Percentiles rank a stretch among this genome's conserved stretches.
Evolutionary conservation across 2,113 vertebrate genomes (phyloP).

Genomic region (Pterocles burchelli): DNA sequence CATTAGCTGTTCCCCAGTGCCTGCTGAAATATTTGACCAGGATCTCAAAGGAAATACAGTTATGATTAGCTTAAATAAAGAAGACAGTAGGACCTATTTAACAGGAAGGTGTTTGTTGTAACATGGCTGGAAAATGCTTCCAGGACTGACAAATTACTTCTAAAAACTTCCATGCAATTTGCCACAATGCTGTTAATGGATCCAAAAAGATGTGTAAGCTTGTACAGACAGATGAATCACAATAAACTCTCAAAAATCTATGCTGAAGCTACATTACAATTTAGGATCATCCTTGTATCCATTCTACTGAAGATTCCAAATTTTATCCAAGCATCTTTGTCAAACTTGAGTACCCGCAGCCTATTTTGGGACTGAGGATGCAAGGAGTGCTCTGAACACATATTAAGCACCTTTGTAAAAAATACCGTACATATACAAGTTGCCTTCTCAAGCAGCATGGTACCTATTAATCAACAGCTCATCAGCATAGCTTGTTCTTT

Average conservation of each 20-base stretch:
- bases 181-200: not conserved
- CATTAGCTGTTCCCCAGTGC: not conserved
- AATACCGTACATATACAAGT: not conserved
- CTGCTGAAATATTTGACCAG: not conserved
- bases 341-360: not conserved
- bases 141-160: not conserved
- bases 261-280: not conserved
- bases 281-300: not conserved
- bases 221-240: not conserved
- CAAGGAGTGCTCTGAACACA: not conserved
- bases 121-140: not conserved
- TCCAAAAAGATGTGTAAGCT: not conserved
- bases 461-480: not conserved
- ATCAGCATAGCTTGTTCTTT: not conserved
- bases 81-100: not conserved
- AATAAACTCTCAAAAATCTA: not conserved
- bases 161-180: not conserved
- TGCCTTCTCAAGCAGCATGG: not conserved
- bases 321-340: not conserved
- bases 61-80: not conserved
- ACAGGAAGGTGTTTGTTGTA: not conserved
- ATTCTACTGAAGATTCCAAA: not conserved
- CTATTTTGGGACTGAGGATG: not conserved
- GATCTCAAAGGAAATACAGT: not conserved
- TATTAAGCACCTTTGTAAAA: not conserved